Conservation (phyloP, 2,797 vertebrate genomes). For the Liasis olivaceus region DNA sequence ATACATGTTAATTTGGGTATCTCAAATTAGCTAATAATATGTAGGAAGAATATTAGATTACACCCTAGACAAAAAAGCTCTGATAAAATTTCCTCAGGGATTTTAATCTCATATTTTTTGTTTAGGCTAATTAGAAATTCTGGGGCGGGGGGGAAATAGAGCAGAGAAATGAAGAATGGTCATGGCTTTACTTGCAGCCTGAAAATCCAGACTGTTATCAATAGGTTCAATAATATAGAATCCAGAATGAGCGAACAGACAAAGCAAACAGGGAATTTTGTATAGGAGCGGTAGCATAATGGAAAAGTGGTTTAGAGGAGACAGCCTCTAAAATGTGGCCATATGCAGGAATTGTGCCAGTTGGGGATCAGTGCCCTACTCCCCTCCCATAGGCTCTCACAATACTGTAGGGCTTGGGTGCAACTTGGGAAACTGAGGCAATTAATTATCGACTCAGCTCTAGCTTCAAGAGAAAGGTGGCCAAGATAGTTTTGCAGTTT, state of each 20-base stretch:
- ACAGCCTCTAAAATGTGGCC: neutral
- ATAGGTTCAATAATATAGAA: neutral
- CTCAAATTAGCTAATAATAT: neutral
- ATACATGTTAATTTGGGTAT: neutral
- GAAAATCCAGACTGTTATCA: neutral
- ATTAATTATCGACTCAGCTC: neutral
- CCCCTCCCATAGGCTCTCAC: neutral
- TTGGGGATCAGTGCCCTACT: too few relatives aligned
- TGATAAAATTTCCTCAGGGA: neutral
- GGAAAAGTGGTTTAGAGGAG: neutral
- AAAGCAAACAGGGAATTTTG: neutral
- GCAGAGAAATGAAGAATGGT: neutral
- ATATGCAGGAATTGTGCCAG: neutral
- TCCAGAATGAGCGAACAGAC: neutral
- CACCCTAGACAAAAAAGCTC: neutral
- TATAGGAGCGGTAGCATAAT: neutral
- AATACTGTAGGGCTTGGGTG: neutral
- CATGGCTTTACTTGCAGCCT: neutral
- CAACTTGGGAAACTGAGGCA: neutral
- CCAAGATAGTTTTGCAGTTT: neutral
- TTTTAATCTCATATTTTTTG: neutral
- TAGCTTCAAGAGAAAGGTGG: neutral
- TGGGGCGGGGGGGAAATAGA: neutral
- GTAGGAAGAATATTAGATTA: neutral
- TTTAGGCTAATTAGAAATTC: neutral